phyloP scores from a whole-genome alignment of 2,113 vertebrate genomes.

The Phoenicopterus ruber region DNA sequence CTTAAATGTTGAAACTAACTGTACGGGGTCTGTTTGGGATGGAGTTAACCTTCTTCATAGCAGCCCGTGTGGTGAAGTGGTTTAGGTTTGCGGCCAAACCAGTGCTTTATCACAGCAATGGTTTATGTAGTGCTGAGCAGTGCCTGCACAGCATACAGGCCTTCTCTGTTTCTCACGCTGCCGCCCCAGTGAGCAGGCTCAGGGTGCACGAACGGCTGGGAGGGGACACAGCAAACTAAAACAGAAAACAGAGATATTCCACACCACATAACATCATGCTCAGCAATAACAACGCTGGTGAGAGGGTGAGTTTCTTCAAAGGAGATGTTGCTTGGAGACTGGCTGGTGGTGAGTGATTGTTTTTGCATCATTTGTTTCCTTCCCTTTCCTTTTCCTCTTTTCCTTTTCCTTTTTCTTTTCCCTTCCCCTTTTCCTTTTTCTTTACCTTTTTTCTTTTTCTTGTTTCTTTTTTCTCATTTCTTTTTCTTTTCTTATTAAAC shows the following conservation, averaged over 20 bases:
- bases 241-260: background rate
- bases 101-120: background rate
- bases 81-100: background rate
- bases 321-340: background rate
- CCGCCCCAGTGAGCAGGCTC: background rate
- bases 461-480: accelerated
- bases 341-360: background rate
- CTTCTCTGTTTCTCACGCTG: background rate
- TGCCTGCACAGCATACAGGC: background rate
- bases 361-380: background rate
- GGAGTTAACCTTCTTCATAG: background rate
- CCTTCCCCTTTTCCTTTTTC: accelerated
- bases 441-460: too few species aligned
- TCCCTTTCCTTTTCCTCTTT: accelerated
- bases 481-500: background rate
- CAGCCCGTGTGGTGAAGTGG: accelerated
- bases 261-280: background rate
- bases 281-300: background rate
- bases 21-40: background rate
- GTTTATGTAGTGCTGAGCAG: background rate
- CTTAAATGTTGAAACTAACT: background rate
- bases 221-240: background rate
- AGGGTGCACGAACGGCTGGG: background rate
- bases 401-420: accelerated
- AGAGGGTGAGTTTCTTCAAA: background rate